Conservation (phyloP, 2,113 vertebrate species). For the Lates calcarifer region DNA sequence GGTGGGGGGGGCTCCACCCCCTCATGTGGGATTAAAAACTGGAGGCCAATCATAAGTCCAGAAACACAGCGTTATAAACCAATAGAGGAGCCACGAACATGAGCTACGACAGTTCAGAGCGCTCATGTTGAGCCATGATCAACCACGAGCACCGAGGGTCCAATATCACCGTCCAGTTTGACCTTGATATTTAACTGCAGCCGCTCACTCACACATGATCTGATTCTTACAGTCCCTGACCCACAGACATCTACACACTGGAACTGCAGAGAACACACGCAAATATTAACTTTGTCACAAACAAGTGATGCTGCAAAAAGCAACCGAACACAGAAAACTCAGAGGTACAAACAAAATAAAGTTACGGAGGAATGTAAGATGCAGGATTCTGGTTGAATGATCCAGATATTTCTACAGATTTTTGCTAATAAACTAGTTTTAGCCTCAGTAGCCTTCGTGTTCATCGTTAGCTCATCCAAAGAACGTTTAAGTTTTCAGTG, state of each 20-base stretch:
- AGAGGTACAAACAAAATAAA: no score
- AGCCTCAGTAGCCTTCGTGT: no score
- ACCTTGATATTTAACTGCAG: slow-evolving; percentile 63
- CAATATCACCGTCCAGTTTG: slow-evolving; percentile 48
- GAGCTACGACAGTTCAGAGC: slow-evolving; percentile 16
- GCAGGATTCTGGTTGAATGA: no score
- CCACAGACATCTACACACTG: not conserved
- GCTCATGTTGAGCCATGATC: slow-evolving; percentile 26
- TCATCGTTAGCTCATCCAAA: no score
- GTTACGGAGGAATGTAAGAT: no score
- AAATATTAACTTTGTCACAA: no score
- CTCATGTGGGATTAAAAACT: slow-evolving; percentile 65
- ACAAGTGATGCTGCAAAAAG: no score
- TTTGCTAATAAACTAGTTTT: no score
- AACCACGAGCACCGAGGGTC: slow-evolving; percentile 37
- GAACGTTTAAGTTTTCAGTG: no score
- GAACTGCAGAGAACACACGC: no score
- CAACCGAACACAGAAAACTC: no score
- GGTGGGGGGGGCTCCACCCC: slow-evolving; percentile 66
- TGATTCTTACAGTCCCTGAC: not conserved
- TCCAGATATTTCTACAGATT: no score
- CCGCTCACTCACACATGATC: not conserved
- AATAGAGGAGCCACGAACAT: slow-evolving; percentile 50
- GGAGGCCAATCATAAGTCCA: slow-evolving; percentile 65
- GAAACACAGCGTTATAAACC: slow-evolving; percentile 27